Conservation (phyloP, 2,113 vertebrate genomes). For the Oenanthe oenanthe region DNA sequence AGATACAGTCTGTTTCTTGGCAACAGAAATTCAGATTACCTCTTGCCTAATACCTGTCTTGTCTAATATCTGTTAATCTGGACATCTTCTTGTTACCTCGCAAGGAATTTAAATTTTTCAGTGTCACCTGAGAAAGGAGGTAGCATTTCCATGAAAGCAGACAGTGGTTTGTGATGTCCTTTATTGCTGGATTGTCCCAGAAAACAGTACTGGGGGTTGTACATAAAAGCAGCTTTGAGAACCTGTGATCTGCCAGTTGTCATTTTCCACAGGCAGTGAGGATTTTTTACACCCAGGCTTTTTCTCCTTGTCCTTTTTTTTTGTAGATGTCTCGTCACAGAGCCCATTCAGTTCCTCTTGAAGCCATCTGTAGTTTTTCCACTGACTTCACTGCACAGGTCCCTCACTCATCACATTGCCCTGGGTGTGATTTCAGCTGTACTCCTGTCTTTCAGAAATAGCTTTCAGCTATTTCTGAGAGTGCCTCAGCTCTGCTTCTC, state of each 20-base stretch:
- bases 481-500: background rate
- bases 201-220: background rate
- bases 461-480: background rate
- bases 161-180: background rate
- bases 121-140: background rate
- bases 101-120: background rate
- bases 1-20: background rate
- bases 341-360: background rate
- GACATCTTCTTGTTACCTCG: background rate
- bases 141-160: background rate
- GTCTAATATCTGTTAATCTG: background rate
- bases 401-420: background rate
- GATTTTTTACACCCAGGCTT: background rate
- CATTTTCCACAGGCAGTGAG: background rate
- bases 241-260: background rate
- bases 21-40: background rate
- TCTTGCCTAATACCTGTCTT: background rate
- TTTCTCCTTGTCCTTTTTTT: background rate
- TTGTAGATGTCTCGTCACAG: background rate
- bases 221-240: slow-evolving; percentile 1
- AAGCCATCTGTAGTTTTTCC: slow-evolving; percentile 30
- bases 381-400: background rate
- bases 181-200: background rate
- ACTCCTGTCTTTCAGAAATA: background rate
- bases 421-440: background rate